phyloP scores from a whole-genome alignment of 2,113 vertebrate species.

The Aegithalos caudatus region DNA sequence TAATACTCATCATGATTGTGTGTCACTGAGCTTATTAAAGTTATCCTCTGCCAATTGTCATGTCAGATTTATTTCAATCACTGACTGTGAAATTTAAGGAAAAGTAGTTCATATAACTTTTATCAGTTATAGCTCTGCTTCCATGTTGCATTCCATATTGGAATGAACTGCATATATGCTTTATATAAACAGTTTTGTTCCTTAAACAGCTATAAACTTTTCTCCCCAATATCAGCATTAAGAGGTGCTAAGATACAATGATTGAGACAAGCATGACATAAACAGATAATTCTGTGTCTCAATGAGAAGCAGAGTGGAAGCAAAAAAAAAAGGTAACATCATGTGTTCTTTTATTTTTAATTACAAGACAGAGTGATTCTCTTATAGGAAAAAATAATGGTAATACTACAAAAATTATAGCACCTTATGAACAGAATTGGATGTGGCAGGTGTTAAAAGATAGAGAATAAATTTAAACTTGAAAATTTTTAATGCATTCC shows the following conservation, averaged over 20 bases:
- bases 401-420: not conserved
- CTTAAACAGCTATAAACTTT: not conserved
- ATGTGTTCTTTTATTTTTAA: not conserved
- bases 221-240: not conserved
- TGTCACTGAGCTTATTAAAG: not conserved
- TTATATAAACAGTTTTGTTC: not conserved
- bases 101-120: not conserved
- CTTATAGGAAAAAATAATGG: not conserved
- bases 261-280: not conserved
- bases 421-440: not conserved
- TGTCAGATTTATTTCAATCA: not conserved
- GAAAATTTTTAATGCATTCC: not conserved
- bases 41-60: not conserved
- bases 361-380: not conserved
- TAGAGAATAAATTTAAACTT: not conserved
- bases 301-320: not conserved
- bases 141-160: not conserved
- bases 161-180: not conserved
- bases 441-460: not conserved
- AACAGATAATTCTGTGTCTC: not conserved
- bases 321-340: not conserved
- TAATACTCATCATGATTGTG: not conserved
- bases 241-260: not conserved
- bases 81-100: not conserved
- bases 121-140: not conserved